Evolutionary conservation across 2,888 invertebrate species (phyloP).

Genomic region (Plusia festucae): DNA sequence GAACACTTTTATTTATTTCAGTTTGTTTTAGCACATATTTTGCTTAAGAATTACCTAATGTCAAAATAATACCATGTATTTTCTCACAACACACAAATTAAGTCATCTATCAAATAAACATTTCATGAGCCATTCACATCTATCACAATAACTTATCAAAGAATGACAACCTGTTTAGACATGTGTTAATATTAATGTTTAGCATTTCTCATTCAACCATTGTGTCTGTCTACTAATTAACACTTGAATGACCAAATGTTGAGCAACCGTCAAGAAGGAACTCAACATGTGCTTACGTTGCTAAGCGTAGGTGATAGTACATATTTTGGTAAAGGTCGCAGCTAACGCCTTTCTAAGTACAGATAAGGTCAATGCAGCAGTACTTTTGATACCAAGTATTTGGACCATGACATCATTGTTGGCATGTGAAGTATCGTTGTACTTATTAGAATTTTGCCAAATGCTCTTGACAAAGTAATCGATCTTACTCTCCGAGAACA

Average conservation of each 20-base stretch:
- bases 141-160: slow-evolving; percentile 25
- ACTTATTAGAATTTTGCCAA: slow-evolving; percentile 39
- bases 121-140: background rate
- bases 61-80: background rate
- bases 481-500: slow-evolving; percentile 15
- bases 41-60: background rate
- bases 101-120: background rate
- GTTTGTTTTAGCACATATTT: background rate
- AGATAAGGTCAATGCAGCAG: slow-evolving; percentile 69
- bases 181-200: slow-evolving; percentile 56
- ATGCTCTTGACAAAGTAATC: slow-evolving; percentile 33
- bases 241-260: slow-evolving; percentile 62
- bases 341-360: slow-evolving; percentile 75
- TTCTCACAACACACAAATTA: slow-evolving; percentile 2
- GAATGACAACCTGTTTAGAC: slow-evolving; percentile 49
- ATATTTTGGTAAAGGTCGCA: slow-evolving; percentile 70
- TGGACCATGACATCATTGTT: slow-evolving; percentile 61
- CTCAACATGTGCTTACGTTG: slow-evolving; percentile 57
- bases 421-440: slow-evolving; percentile 24
- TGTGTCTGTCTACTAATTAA: slow-evolving; percentile 64
- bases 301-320: slow-evolving; percentile 72
- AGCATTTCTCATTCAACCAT: slow-evolving; percentile 63
- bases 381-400: slow-evolving; percentile 59
- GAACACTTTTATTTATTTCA: background rate
- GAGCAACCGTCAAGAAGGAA: slow-evolving; percentile 52